phyloP scores from a whole-genome alignment of 2,888 invertebrate species.

The Argyresthia goedartella region DNA sequence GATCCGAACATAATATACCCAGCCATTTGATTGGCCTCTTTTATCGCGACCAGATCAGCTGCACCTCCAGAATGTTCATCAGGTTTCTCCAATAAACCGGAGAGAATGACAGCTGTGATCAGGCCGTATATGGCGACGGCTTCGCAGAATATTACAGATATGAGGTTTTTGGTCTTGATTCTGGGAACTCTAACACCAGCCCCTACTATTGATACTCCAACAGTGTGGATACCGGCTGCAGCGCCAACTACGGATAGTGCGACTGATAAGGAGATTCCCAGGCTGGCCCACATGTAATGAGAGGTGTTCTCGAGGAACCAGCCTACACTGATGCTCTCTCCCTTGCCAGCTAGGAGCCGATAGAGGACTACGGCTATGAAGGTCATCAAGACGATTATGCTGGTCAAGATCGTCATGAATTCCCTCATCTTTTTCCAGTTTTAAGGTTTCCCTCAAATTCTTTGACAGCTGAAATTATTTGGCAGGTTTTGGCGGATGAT shows the following conservation, averaged over 20 bases:
- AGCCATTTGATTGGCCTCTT: slow-evolving; percentile 60
- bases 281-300: slow-evolving; percentile 90
- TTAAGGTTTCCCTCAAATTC: too few species aligned
- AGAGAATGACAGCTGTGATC: slow-evolving; percentile 92
- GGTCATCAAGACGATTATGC: background rate
- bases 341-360: slow-evolving; percentile 74
- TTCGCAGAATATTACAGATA: slow-evolving; percentile 96
- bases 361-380: background rate
- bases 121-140: slow-evolving; percentile 97
- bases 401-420: background rate
- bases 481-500: too few species aligned
- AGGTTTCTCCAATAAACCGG: slow-evolving; percentile 74
- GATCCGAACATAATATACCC: slow-evolving; percentile 92
- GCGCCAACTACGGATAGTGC: slow-evolving; percentile 92
- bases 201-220: slow-evolving; percentile 90
- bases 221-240: slow-evolving; percentile 92
- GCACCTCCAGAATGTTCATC: slow-evolving; percentile 26
- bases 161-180: slow-evolving; percentile 94
- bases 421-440: background rate
- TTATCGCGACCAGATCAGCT: slow-evolving; percentile 20
- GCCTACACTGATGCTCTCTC: slow-evolving; percentile 80
- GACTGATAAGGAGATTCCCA: slow-evolving; percentile 88
- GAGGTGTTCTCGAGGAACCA: slow-evolving; percentile 85
- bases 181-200: slow-evolving; percentile 94
- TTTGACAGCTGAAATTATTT: too few species aligned